Evolutionary conservation across 1,140 invertebrate species (phyloP).

Genomic region (Zaprionus kolodkinae): DNA sequence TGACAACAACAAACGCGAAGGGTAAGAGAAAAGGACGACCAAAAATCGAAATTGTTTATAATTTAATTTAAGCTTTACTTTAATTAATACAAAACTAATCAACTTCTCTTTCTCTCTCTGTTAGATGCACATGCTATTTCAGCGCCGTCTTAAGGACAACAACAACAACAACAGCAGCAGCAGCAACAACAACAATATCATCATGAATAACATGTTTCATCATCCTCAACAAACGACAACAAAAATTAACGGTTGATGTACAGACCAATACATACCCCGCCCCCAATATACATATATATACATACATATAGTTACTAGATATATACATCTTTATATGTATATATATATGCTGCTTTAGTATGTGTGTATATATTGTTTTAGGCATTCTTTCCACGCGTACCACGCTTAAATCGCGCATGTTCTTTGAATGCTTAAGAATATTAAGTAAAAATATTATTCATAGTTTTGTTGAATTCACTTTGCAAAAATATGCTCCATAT

Average conservation of each 20-base stretch:
- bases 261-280: neutral
- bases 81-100: too few species aligned
- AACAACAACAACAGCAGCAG: conserved; percentile 9
- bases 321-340: neutral
- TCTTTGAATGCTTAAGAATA: conserved; percentile 65
- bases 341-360: neutral
- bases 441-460: conserved; percentile 41
- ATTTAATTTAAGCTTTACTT: too few species aligned
- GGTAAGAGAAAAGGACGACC: neutral
- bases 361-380: conserved; percentile 18
- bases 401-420: conserved; percentile 54
- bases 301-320: neutral
- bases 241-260: conserved; percentile 16
- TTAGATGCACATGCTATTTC: neutral
- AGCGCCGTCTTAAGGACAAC: conserved; percentile 14
- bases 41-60: too few species aligned
- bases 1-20: conserved; percentile 23
- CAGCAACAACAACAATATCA: conserved; percentile 6
- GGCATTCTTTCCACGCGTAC: conserved; percentile 22
- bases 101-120: neutral
- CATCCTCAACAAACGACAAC: conserved; percentile 1
- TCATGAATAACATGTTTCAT: neutral
- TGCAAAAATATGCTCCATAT: conserved; percentile 32
- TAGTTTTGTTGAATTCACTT: conserved; percentile 27
- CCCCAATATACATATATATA: neutral